Base-by-base conservation (phyloP, 2,113 vertebrate species). In the Laticauda laticaudata region DNA sequence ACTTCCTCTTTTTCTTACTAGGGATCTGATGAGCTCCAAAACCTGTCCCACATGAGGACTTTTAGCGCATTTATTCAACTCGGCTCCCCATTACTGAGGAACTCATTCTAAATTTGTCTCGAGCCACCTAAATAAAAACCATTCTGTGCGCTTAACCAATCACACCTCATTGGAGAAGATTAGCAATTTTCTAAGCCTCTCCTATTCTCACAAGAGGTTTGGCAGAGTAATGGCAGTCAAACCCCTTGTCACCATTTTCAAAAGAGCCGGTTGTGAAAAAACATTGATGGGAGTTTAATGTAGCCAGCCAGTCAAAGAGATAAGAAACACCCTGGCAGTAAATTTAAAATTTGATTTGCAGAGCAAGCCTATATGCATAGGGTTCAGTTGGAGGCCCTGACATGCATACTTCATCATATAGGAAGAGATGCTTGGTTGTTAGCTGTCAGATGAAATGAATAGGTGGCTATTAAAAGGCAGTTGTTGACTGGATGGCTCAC, bases 41-140 rank as follows among this genome's bases (percentile, higher is more conserved):
- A 2, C 11, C 29, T n/a, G 2, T n/a, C 20, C 53, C 20, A 2
- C 9, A 26, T 3, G n/a, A 21, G 0, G 0, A 86, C 48, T 92
- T 95, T 9, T 7, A 87, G 86, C 51, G 86, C 59, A 92, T 89
- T 91, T 45, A 90, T 95, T 91, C 92, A 93, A 92, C 94, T 39
- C 92, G 90, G 53, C 48, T 93, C 93, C 90, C 94, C 94, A 94
- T 81, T 81, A 21, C 1, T 7, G 3, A 10, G 18, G 18, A 43
- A 81, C 23, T 5, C 18, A 5, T 57, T 6, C 51, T 88, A 93
- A 86, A 64, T 93, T 94, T 92, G 20, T 95, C 21, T 53, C 51
- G 85, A 53, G 53, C n/a, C 57, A 14, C 64, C 57, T 94, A 93
- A 94, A 51, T 92, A 86, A 75, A 93, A 48, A 12, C 14, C 91